Evolutionary conservation across 2,888 invertebrate species (phyloP).

Genomic region (Acholoe squamosa): DNA sequence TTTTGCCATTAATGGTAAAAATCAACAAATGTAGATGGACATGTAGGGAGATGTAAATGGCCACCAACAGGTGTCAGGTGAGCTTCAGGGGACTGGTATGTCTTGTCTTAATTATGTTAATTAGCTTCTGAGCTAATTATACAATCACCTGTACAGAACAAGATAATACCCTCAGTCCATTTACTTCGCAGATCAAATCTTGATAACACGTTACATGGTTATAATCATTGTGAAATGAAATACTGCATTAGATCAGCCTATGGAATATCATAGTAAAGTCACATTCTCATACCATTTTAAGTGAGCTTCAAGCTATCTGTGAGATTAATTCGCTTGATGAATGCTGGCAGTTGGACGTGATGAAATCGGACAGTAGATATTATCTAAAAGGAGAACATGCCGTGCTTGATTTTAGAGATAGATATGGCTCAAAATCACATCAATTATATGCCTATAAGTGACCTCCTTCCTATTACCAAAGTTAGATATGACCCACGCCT

Average conservation of each 20-base stretch:
- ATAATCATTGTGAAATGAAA: background rate
- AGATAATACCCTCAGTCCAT: background rate
- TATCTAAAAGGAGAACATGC: too few relatives aligned
- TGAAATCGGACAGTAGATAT: too few relatives aligned
- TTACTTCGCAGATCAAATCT: background rate
- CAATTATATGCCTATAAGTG: too few relatives aligned
- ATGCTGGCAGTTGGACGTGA: too few relatives aligned
- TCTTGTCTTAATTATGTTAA: conserved; percentile 47
- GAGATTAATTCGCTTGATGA: too few relatives aligned
- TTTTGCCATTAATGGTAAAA: conserved; percentile 8
- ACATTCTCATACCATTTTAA: too few relatives aligned
- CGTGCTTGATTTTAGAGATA: too few relatives aligned
- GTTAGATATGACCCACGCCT: background rate
- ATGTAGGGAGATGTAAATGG: background rate
- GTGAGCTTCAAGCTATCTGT: too few relatives aligned
- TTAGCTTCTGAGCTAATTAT: conserved; percentile 6
- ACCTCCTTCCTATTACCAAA: too few relatives aligned
- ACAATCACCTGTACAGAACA: conserved; percentile 5
- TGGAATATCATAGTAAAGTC: too few relatives aligned
- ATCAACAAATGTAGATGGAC: background rate
- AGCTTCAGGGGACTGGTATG: background rate
- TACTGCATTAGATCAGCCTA: too few relatives aligned
- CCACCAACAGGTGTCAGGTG: conserved; percentile 49
- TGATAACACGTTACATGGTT: background rate
- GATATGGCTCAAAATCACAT: too few relatives aligned